Conservation (phyloP, 2,888 invertebrate genomes). For the Sinopyrophorus schimmeli region DNA sequence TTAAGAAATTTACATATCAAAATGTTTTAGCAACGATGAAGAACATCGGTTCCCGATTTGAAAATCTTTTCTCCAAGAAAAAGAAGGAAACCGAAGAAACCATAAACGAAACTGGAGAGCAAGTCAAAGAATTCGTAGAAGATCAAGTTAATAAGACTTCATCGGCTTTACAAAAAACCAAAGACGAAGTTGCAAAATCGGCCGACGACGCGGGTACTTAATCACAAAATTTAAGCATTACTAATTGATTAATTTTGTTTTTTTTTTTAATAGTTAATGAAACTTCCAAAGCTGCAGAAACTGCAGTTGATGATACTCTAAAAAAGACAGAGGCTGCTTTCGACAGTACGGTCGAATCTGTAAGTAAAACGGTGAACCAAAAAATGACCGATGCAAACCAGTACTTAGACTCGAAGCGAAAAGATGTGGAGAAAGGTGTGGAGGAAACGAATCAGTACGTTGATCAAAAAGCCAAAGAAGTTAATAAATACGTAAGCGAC, state of each 20-base stretch:
- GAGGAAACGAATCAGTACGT: slow-evolving; percentile 36
- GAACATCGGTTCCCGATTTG: slow-evolving; percentile 73
- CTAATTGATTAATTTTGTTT: background rate
- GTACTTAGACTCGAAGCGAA: slow-evolving; percentile 32
- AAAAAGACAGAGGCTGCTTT: slow-evolving; percentile 49
- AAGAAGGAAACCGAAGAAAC: slow-evolving; percentile 71
- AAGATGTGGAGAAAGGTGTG: slow-evolving; percentile 26
- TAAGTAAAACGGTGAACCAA: slow-evolving; percentile 33
- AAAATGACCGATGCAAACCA: slow-evolving; percentile 33
- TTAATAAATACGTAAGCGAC: slow-evolving; percentile 42
- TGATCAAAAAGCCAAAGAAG: slow-evolving; percentile 42
- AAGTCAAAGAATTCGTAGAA: slow-evolving; percentile 65
- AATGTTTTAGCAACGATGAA: slow-evolving; percentile 68
- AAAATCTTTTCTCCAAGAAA: slow-evolving; percentile 70
- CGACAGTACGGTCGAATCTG: slow-evolving; percentile 45
- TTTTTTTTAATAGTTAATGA: slow-evolving; percentile 48
- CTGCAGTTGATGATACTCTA: slow-evolving; percentile 48
- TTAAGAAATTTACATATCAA: background rate
- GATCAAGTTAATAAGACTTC: slow-evolving; percentile 67
- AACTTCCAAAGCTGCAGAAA: slow-evolving; percentile 51
- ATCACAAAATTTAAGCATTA: too few species aligned
- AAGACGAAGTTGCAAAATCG: slow-evolving; percentile 58
- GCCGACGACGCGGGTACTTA: slow-evolving; percentile 58
- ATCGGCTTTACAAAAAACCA: slow-evolving; percentile 63
- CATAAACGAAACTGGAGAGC: slow-evolving; percentile 64